Evolutionary conservation across 2,113 vertebrate species (phyloP).

Genomic region (Notechis scutatus): DNA sequence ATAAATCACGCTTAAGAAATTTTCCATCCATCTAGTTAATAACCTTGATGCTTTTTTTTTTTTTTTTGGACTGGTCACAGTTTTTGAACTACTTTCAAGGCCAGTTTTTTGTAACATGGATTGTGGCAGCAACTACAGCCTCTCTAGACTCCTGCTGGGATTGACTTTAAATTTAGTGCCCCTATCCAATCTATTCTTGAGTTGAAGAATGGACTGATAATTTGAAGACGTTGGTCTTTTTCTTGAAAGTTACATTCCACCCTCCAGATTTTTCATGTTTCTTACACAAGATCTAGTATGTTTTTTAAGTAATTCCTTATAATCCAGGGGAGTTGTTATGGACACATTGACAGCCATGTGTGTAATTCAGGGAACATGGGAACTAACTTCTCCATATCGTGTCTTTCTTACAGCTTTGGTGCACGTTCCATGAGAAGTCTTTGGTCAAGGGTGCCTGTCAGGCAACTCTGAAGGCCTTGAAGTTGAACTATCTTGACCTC

Average conservation of each 20-base stretch:
- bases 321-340: background rate
- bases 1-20: background rate
- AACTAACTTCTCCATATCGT: background rate
- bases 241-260: background rate
- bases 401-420: constrained; percentile 80
- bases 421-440: constrained; percentile 81
- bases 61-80: background rate
- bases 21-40: background rate
- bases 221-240: background rate
- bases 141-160: background rate
- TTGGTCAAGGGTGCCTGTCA: constrained; percentile 79
- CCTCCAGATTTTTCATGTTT: background rate
- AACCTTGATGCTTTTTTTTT: background rate
- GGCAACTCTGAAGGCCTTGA: constrained; percentile 82
- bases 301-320: background rate
- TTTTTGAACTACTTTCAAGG: background rate
- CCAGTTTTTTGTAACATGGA: background rate
- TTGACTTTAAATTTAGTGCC: background rate
- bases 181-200: background rate
- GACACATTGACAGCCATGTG: background rate
- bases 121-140: background rate
- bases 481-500: constrained; percentile 89
- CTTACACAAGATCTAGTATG: background rate
- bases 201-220: background rate
- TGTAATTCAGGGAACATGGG: background rate